phyloP scores from a whole-genome alignment of 2,113 vertebrate species.

The Pterophyllum scalare region DNA sequence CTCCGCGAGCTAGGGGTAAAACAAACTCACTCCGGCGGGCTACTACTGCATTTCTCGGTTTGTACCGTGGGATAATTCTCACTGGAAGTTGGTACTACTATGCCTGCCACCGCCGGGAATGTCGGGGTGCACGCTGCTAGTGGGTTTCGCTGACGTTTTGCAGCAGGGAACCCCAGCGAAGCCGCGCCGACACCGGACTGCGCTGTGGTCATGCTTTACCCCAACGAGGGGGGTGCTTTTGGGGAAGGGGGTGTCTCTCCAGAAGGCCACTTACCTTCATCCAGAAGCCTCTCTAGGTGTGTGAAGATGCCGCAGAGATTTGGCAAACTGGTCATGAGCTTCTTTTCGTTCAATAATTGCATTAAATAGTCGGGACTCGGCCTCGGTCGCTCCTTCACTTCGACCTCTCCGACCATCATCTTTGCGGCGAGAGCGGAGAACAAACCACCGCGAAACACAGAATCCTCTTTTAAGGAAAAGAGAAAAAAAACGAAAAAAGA shows the following conservation, averaged over 20 bases:
- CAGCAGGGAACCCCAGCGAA: constrained; percentile 51
- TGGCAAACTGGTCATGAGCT: constrained; percentile 87
- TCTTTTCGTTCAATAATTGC: constrained; percentile 87
- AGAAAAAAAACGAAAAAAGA: constrained; percentile 52
- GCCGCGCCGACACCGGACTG: constrained; percentile 42
- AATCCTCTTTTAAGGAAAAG: constrained; percentile 73
- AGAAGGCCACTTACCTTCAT: constrained; percentile 80
- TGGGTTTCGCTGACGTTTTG: constrained; percentile 7
- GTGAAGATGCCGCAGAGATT: constrained; percentile 88
- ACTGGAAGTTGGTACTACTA: neutral
- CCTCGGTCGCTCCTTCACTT: constrained; percentile 89
- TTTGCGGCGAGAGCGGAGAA: constrained; percentile 77
- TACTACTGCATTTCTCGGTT: rapidly evolving
- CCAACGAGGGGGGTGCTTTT: too few species aligned
- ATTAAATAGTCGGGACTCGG: constrained; percentile 89
- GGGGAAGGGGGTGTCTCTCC: neutral
- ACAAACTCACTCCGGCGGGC: neutral
- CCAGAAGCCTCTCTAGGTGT: constrained; percentile 85
- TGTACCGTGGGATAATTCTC: neutral
- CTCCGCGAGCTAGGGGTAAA: neutral
- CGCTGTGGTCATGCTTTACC: constrained; percentile 47
- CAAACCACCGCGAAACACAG: constrained; percentile 73
- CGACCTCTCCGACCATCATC: constrained; percentile 89
- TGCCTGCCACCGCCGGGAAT: neutral
- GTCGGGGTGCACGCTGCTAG: neutral